These are phyloP conservation scores for Chascanopsetta lugubris DNA, from an alignment of 2,113 vertebrate species.

Conservation along the genomic window DNA sequence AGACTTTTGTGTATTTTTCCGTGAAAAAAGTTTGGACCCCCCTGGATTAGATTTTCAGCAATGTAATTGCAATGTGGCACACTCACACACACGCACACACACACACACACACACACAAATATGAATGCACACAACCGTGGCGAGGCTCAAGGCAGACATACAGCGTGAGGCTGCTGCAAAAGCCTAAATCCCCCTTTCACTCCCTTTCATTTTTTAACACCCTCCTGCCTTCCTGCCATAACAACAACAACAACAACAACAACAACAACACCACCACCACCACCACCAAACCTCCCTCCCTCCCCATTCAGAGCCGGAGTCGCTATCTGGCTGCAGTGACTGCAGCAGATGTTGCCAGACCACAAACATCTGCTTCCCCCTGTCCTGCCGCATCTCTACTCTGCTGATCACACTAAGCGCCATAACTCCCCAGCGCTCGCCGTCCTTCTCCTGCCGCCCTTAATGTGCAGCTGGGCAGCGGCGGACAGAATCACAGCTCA, in stretches of 20 bases:
- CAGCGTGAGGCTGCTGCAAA: too few relatives aligned
- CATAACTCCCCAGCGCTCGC: conserved; percentile 72
- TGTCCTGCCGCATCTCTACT: conserved; percentile 64
- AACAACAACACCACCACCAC: neutral
- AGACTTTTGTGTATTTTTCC: too few relatives aligned
- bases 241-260: too few relatives aligned
- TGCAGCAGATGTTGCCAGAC: conserved; percentile 72
- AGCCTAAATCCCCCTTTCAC: conserved; percentile 4
- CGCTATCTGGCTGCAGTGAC: conserved; percentile 62
- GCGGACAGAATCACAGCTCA: conserved; percentile 51
- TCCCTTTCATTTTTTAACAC: conserved; percentile 2
- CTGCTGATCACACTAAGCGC: conserved; percentile 69
- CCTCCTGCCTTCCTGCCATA: conserved; percentile 12
- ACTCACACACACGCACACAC: too few relatives aligned
- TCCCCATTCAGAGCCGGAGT: conserved; percentile 34
- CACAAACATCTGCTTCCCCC: conserved; percentile 78
- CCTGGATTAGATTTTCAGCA: too few relatives aligned
- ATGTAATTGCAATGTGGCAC: too few relatives aligned
- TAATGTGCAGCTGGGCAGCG: conserved; percentile 73
- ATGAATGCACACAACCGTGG: too few relatives aligned
- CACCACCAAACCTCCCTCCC: neutral
- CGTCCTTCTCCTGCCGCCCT: conserved; percentile 63
- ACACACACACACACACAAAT: too few relatives aligned
- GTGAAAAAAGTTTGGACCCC: too few relatives aligned
- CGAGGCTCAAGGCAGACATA: too few relatives aligned